Base-by-base conservation (phyloP, 1,140 invertebrate genomes). In the Amphibalanus amphitrite region DNA sequence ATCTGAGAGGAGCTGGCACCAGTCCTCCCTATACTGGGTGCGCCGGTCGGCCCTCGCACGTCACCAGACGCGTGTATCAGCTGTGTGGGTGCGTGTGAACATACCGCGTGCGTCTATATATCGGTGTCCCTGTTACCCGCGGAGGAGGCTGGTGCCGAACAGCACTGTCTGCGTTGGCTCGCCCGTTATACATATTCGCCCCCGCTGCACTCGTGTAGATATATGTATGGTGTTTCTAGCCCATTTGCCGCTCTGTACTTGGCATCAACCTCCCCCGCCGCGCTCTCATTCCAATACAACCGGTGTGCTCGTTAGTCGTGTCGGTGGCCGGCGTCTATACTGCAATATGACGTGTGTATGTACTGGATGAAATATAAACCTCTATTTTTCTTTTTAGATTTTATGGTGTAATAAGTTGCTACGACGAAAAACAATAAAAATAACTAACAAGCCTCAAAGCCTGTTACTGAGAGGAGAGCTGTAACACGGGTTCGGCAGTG, bases 341-440 rank as follows among this genome's bases (percentile, higher is more conserved):
- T 59, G 47, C 47, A 59, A 59, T 59, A 59, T 59, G 47, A 59
- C 47, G 20, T 13, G 38, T 33, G 20, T 69, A 69, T 20, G 68
- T 69, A 69, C 23, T 69, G 29, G 10, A 33, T 69, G 68, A 40
- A 30, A 69, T 69, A 30, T 33, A 69, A 40, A 69, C 68, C 10
- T 40, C 29, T 33, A 69, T 69, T 40, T 33, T 69, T 69, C 29
- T 69, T 69, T 69, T 33, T 33, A 69, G 29, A 40, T 33, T 33
- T 40, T 69, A 40, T 33, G 29, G 38, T 33, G 68, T 30, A 33
- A 33, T 69, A 33, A 40, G 29, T 69, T 30, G 68, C 38, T 33
- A 69, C 29, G 28, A 40, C 20, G 29, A 69, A 69, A 69, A 33
- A 69, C 23, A 33, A 33, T 69, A 69, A 69, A 30, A 30, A 33